Percentiles rank a stretch among this genome's conserved stretches.
Conservation (phyloP, 2,797 vertebrate species). For the Sparus aurata region DNA sequence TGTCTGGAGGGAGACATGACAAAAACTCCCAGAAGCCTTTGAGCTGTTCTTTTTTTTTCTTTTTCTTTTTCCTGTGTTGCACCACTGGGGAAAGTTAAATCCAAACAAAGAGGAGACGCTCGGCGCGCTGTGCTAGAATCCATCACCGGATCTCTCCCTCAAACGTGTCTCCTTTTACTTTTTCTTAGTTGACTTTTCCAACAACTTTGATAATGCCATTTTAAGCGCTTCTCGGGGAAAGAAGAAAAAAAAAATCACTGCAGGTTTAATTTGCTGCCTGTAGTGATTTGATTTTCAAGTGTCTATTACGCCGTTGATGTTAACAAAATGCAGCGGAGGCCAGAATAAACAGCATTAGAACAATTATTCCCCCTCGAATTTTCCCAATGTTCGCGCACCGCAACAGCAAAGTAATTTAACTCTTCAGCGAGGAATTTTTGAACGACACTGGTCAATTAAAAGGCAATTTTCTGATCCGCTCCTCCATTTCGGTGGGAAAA, state of each 20-base stretch:
- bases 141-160: constrained; percentile 80
- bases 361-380: constrained; percentile 62
- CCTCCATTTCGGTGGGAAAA: constrained; percentile 35
- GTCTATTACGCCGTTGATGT: constrained; percentile 61
- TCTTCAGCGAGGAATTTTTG: constrained; percentile 41
- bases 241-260: constrained; percentile 35
- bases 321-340: constrained; percentile 65
- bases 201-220: constrained; percentile 77
- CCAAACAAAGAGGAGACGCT: constrained; percentile 86
- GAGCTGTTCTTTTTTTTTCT: constrained; percentile 77
- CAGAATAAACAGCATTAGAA: constrained; percentile 65
- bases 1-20: constrained; percentile 88
- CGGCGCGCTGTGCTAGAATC: constrained; percentile 73
- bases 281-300: constrained; percentile 65
- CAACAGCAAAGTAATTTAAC: constrained; percentile 52
- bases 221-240: constrained; percentile 59
- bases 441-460: constrained; percentile 58
- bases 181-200: constrained; percentile 76
- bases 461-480: constrained; percentile 38
- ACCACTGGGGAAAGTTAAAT: constrained; percentile 85
- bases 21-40: constrained; percentile 89
- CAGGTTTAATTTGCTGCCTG: constrained; percentile 71
- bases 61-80: constrained; percentile 80
- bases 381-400: constrained; percentile 29
- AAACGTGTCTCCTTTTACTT: constrained; percentile 78